A percentile compares a stretch with the other conserved stretches of the same genome.
These are phyloP conservation scores for Microchrysa polita DNA, from an alignment of 2,888 invertebrate genomes.

Conservation along the genomic window DNA sequence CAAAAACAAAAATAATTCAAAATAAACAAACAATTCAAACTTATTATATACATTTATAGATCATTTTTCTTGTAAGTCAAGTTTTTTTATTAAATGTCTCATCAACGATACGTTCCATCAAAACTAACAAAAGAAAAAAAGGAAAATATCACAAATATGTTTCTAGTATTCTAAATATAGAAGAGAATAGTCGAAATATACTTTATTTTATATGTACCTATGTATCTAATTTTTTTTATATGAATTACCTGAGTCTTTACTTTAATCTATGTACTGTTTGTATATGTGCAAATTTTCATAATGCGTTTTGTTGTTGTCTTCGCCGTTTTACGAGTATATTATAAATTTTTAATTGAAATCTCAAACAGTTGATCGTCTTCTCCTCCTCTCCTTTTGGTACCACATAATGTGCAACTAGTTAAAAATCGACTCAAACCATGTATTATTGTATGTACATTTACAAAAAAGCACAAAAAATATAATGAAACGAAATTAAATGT, in stretches of 20 bases:
- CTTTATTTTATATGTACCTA: conserved; percentile 19
- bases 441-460: too few species aligned
- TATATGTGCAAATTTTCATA: conserved; percentile 26
- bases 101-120: conserved; percentile 21
- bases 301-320: conserved; percentile 24
- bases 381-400: too few species aligned
- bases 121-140: conserved; percentile 6
- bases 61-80: too few species aligned
- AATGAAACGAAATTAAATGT: too few species aligned
- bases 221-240: too few species aligned
- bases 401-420: background rate
- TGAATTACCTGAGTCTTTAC: too few species aligned
- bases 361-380: background rate
- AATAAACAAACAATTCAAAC: conserved; percentile 31
- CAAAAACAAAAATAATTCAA: conserved; percentile 41
- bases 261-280: conserved; percentile 34
- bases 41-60: too few species aligned
- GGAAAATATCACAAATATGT: too few species aligned
- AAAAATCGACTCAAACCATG: conserved; percentile 14
- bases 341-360: background rate
- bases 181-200: conserved; percentile 30
- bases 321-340: background rate
- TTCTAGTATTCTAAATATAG: conserved; percentile 30
- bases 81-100: conserved; percentile 10
- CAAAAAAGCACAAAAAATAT: conserved; percentile 19